phyloP scores from a whole-genome alignment of 2,888 invertebrate genomes.

The Heterodera filipjevi region DNA sequence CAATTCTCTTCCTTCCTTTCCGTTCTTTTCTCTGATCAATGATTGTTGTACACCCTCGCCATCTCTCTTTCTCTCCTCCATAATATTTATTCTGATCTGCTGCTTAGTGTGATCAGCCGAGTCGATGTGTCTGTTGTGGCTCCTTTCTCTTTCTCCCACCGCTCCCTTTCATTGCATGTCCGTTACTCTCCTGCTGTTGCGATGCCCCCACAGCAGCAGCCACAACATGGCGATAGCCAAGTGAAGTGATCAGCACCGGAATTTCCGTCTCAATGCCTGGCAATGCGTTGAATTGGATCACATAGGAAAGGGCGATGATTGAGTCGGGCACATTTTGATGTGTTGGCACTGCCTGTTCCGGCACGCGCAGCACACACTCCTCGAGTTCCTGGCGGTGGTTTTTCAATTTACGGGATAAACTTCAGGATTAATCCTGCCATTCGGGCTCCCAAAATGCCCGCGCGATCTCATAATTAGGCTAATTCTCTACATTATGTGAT shows the following conservation, averaged over 20 bases:
- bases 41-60: too few species aligned
- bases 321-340: constrained; percentile 14
- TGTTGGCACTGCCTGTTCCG: constrained; percentile 50
- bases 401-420: too few species aligned
- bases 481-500: too few species aligned
- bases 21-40: too few species aligned
- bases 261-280: constrained; percentile 59
- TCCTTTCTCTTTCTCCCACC: not conserved
- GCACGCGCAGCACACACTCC: constrained; percentile 50
- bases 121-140: not conserved
- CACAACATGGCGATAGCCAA: constrained; percentile 44
- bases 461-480: too few species aligned
- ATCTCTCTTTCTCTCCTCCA: too few species aligned
- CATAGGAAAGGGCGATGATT: constrained; percentile 61
- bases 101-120: not conserved
- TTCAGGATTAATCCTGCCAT: too few species aligned
- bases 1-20: too few species aligned
- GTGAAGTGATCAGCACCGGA: constrained; percentile 57
- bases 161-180: not conserved
- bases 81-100: too few species aligned
- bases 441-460: too few species aligned
- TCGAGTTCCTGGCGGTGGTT: constrained; percentile 16
- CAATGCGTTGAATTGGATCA: constrained; percentile 55
- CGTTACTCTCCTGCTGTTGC: constrained; percentile 4
- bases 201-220: not conserved